Evolutionary conservation across 2,797 vertebrate species (phyloP), one percentile per base, ranked within the genome.

Genomic region (Forpus xanthops): DNA sequence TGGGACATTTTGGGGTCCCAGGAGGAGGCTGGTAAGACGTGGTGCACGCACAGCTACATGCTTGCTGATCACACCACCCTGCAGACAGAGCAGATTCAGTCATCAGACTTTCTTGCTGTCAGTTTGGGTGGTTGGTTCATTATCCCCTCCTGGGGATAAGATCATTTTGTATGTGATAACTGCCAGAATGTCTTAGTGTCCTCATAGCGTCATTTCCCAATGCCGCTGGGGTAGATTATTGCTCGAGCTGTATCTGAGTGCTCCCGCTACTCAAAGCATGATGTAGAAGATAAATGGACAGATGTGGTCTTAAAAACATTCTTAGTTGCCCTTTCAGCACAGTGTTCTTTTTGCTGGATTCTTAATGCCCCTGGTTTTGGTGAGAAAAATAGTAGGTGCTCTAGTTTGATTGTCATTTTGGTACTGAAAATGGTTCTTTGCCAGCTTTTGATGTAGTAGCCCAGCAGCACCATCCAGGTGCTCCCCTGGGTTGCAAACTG

Each of bases 41-140:
- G 65, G 30, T n/a, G 19, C 9, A 6, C 31, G 16, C 1, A 3
- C 28, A 73, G 39, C 39, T 33, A 11, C 0, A 0, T 52, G 44
- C 66, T 58, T 47, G 45, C 53, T 83, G n/a, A n/a, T 49, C 2
- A 1, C 12, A 28, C 37, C 1, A 4, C 31, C 28, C 56, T 52
- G 35, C 33, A 53, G 44, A 62, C 27, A 42, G 37, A 72, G 44
- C 77, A 60, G 81, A 77, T 85, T 27, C 61, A 76, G n/a, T 65
- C 14, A 53, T 58, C 24, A 52, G 21, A 62, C 33, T 20, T 21
- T 18, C 47, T 52, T 42, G 55, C 55, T 24, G 21, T 33, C 14
- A 23, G n/a, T 56, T 56, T 56, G 55, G 14, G n/a, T 56, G 55
- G 21, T 56, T 33, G 55, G 21, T 33, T 56, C 9, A 5, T 33